Evolutionary conservation across 2,113 vertebrate species (phyloP), one percentile per base, ranked within the genome.

Genomic region (Tychaedon coryphoeus): DNA sequence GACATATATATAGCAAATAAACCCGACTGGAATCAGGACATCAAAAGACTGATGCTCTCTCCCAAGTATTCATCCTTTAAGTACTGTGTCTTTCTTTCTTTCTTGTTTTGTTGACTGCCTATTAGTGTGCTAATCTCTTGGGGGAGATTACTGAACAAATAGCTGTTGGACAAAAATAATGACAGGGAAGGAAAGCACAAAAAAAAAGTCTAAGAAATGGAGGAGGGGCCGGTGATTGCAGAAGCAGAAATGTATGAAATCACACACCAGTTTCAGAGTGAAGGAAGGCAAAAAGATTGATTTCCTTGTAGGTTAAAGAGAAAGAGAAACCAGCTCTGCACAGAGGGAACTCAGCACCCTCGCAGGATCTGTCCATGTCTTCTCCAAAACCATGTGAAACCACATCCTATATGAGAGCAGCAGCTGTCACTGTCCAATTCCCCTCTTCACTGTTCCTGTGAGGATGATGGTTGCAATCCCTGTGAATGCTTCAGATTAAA

Each of bases 1-100:
- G 85, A 86, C 90, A 91, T 95, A 96, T 96, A 96, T 95, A 95
- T 91, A 92, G 96, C 95, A 96, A 96, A 96, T 95, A 96, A 95
- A 94, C 92, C 65, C 40, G 34, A 86, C 95, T 93, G 82, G 85
- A 96, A 94, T 95, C 88, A 81, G 92, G 79, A 96, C 93, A 96
- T 95, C 88, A 96, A 90, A 95, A 96, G 95, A 96, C 88, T 89
- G 91, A 96, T 96, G 94, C 45, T 95, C 76, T 94, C 90, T 90
- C 87, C 76, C 61, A 84, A 91, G 91, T 95, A 93, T 94, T 96
- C 91, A 90, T 97, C 94, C 86, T 95, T 96, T 95, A 94, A 95
- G 90, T 93, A 94, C 86, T 90, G 81, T 89, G 83, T 94, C 86
- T 93, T 90, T 96, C 93, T 92, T 91, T 91, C 86, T 95, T 96